These are phyloP conservation scores for Euura lappo DNA, from an alignment of 1,140 invertebrate species.

Conservation along the genomic window DNA sequence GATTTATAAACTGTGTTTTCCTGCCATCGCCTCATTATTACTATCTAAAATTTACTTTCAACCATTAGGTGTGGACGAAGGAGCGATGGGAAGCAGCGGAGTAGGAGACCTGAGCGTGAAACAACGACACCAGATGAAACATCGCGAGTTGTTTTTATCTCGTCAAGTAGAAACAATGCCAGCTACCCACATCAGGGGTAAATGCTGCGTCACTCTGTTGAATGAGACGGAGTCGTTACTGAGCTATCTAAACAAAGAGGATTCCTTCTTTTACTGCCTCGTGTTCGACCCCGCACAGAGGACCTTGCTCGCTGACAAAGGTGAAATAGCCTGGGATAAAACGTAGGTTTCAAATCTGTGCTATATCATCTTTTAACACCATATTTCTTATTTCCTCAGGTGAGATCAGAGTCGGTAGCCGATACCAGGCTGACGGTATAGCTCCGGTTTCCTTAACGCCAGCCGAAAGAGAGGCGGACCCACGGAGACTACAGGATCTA, in stretches of 20 bases:
- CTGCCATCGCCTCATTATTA: slow-evolving; percentile 23
- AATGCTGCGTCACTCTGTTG: slow-evolving; percentile 96
- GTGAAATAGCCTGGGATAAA: slow-evolving; percentile 68
- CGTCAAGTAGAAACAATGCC: slow-evolving; percentile 97
- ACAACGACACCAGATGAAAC: slow-evolving; percentile 94
- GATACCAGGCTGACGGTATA: slow-evolving; percentile 90
- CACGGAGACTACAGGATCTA: slow-evolving; percentile 76
- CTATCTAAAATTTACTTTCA: slow-evolving; percentile 20
- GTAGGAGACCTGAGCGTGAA: slow-evolving; percentile 68
- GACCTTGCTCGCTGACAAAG: slow-evolving; percentile 97
- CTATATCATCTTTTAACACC: background rate
- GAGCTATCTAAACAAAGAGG: slow-evolving; percentile 97
- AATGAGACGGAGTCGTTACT: slow-evolving; percentile 97
- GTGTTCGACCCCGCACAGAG: slow-evolving; percentile 99
- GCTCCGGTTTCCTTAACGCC: slow-evolving; percentile 44
- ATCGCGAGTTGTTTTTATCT: slow-evolving; percentile 97
- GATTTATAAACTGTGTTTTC: slow-evolving; percentile 3
- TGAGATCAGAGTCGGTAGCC: slow-evolving; percentile 85
- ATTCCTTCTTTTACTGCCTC: slow-evolving; percentile 99
- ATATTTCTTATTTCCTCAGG: slow-evolving; percentile 37
- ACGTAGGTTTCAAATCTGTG: background rate
- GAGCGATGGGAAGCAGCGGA: slow-evolving; percentile 56
- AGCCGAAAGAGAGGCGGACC: slow-evolving; percentile 75
- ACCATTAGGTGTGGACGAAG: slow-evolving; percentile 61
- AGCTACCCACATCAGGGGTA: slow-evolving; percentile 97